A percentile compares a stretch with the other conserved stretches of the same genome.
Evolutionary conservation across 2,113 vertebrate genomes (phyloP).

Genomic region (Dolichallabes microphthalmus): DNA sequence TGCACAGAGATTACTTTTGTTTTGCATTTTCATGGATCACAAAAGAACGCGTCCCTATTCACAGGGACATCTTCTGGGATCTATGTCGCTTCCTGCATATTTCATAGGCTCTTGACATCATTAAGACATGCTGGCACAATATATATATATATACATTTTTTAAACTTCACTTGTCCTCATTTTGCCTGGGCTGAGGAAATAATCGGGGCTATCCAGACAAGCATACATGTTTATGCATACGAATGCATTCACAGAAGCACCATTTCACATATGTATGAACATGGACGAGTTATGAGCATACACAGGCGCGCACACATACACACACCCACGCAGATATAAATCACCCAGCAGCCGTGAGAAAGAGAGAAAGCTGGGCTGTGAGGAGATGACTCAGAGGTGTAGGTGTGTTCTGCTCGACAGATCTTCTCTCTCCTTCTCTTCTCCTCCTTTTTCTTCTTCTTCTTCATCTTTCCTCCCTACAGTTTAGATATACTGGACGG

Average conservation of each 20-base stretch:
- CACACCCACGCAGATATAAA: constrained; percentile 35
- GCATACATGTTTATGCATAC: not conserved
- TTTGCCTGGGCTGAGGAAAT: constrained; percentile 35
- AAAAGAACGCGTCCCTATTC: constrained; percentile 28
- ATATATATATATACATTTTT: not conserved
- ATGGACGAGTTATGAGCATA: constrained; percentile 27
- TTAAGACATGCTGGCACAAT: constrained; percentile 36
- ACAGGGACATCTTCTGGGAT: constrained; percentile 19
- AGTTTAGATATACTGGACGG: constrained; percentile 43
- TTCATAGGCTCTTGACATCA: constrained; percentile 46
- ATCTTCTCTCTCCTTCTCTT: constrained; percentile 40
- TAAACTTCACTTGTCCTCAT: constrained; percentile 44
- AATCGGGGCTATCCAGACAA: constrained; percentile 4
- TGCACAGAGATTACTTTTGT: constrained; percentile 43
- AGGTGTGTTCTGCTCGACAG: constrained; percentile 54
- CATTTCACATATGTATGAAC: constrained; percentile 7
- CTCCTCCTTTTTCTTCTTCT: constrained; percentile 28
- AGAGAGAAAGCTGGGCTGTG: constrained; percentile 46
- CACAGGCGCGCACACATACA: constrained; percentile 5
- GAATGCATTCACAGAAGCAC: not conserved
- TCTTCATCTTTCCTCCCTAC: constrained; percentile 17
- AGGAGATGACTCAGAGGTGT: constrained; percentile 59
- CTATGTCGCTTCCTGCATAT: constrained; percentile 45
- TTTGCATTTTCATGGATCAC: constrained; percentile 47
- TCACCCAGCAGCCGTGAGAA: constrained; percentile 38